These are phyloP conservation scores for Acleris literana DNA, from an alignment of 2,888 invertebrate genomes.

Conservation along the genomic window DNA sequence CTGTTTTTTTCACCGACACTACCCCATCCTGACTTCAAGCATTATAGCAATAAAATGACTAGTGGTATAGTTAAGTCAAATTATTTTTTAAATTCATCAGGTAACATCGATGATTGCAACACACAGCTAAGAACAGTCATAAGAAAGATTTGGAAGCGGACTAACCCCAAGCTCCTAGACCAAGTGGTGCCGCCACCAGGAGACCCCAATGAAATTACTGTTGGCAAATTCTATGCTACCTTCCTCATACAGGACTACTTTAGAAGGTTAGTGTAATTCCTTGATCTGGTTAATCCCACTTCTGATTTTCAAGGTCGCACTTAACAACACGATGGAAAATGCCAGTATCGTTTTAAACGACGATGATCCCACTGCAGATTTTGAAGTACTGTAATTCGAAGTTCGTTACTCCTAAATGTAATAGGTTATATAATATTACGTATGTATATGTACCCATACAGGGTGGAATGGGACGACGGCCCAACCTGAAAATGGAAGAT, in stretches of 20 bases:
- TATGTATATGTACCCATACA: not conserved
- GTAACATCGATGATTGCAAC: conserved; percentile 98
- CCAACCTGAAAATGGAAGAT: no score
- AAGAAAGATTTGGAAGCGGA: conserved; percentile 99
- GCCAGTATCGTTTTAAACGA: not conserved
- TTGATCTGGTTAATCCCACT: conserved; percentile 36
- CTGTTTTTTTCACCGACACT: no score
- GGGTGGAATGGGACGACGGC: no score
- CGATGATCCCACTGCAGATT: not conserved
- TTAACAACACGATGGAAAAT: not conserved
- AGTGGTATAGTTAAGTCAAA: not conserved
- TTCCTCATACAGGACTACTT: conserved; percentile 99
- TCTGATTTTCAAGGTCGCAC: not conserved
- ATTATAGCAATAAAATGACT: no score
- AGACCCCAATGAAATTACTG: conserved; percentile 99
- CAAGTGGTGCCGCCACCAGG: conserved; percentile 99
- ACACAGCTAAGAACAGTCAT: conserved; percentile 96
- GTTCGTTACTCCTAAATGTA: not conserved
- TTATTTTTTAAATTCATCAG: conserved; percentile 44
- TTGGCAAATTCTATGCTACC: conserved; percentile 99
- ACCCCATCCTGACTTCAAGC: no score
- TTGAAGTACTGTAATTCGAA: not conserved
- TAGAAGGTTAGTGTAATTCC: conserved; percentile 84
- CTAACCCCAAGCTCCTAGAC: conserved; percentile 96
- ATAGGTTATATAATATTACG: not conserved